Conservation (phyloP, 2,113 vertebrate species). For the Ahaetulla prasina region DNA sequence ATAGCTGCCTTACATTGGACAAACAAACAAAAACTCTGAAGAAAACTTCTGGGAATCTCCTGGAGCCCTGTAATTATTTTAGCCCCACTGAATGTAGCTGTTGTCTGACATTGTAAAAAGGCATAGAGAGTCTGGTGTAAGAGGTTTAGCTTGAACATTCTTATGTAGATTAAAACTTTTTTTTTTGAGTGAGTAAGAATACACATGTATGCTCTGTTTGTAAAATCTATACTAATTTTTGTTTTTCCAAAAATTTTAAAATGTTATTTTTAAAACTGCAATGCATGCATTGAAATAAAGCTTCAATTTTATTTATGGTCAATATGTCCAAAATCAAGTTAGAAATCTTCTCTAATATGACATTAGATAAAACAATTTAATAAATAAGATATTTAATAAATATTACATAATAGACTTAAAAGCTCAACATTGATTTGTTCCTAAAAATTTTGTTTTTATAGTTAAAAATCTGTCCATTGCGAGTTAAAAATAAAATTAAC, state of each 20-base stretch:
- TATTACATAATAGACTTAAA: background rate
- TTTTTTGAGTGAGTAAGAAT: background rate
- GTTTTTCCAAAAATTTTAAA: background rate
- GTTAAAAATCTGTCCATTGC: no score
- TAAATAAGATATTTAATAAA: background rate
- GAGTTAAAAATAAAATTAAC: no score
- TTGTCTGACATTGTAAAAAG: background rate
- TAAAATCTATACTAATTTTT: background rate
- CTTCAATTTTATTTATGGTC: background rate
- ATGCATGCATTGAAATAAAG: background rate
- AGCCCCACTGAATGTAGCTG: background rate
- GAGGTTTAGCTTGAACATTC: background rate
- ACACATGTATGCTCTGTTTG: no score
- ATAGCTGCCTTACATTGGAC: background rate
- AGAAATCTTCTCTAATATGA: background rate
- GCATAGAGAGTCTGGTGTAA: background rate
- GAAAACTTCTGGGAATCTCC: background rate
- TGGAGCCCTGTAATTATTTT: background rate
- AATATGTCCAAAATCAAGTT: background rate
- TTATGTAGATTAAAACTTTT: background rate
- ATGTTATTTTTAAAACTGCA: background rate
- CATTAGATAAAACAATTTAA: background rate
- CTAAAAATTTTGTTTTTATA: no score
- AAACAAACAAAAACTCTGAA: background rate
- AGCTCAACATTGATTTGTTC: background rate